A percentile compares a stretch with the other conserved stretches of the same genome.
These are phyloP conservation scores for Gambusia affinis DNA, from an alignment of 2,113 vertebrate species.

Conservation along the genomic window DNA sequence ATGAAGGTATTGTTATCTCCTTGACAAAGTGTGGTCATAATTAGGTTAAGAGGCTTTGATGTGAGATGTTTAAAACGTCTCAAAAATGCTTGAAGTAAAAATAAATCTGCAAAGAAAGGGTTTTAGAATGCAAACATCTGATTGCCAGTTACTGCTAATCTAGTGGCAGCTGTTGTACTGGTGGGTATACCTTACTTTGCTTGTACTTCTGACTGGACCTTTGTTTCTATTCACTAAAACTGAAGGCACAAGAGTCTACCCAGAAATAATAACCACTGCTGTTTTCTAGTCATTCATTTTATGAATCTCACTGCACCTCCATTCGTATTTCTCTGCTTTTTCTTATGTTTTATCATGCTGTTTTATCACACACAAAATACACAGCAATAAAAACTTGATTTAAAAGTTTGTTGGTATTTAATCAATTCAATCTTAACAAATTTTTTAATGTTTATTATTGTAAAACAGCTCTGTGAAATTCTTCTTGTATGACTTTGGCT, in stretches of 20 bases:
- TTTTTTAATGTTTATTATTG: background rate
- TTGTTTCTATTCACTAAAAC: background rate
- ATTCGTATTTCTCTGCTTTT: background rate
- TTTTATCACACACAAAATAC: background rate
- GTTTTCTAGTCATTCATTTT: background rate
- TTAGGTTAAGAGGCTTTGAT: no score
- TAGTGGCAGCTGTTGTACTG: background rate
- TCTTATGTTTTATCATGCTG: background rate
- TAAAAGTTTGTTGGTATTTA: background rate
- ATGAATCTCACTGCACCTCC: background rate
- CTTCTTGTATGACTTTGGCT: background rate
- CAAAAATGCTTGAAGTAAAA: no score
- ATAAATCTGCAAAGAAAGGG: no score
- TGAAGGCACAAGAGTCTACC: background rate
- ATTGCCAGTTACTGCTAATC: background rate
- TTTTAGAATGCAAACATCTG: no score
- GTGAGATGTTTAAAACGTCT: no score
- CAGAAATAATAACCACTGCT: background rate
- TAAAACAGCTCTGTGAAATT: background rate
- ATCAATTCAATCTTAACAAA: background rate
- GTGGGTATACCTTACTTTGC: background rate
- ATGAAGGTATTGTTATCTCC: no score
- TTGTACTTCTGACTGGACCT: background rate
- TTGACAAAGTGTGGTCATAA: no score
- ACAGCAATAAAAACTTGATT: background rate